Evolutionary conservation across 2,888 invertebrate genomes (phyloP).

Genomic region (Euplagia quadripunctaria): DNA sequence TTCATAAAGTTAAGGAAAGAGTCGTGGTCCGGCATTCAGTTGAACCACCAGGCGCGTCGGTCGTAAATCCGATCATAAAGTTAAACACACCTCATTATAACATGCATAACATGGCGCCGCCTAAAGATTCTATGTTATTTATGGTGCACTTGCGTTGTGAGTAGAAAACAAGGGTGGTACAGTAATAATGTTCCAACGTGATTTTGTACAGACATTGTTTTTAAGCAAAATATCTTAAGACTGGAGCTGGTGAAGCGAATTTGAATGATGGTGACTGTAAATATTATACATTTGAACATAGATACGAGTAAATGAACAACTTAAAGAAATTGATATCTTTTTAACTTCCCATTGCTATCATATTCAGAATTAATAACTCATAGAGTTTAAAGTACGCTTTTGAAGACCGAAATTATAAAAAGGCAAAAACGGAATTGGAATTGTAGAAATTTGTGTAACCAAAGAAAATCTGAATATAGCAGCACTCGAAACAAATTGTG

Average conservation of each 20-base stretch:
- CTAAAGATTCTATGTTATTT: conserved; percentile 55
- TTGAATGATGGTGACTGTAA: conserved; percentile 13
- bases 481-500: background rate
- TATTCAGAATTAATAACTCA: background rate
- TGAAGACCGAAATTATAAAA: background rate
- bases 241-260: conserved; percentile 24
- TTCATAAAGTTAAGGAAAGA: conserved; percentile 53
- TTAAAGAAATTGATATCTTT: background rate
- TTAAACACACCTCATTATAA: conserved; percentile 68
- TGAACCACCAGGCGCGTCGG: conserved; percentile 49
- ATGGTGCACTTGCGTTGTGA: conserved; percentile 43
- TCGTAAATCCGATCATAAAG: conserved; percentile 72
- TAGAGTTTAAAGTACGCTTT: background rate
- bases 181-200: conserved; percentile 29
- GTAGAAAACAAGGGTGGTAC: conserved; percentile 29
- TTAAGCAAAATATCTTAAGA: conserved; percentile 37
- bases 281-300: background rate
- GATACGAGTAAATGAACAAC: too few species aligned
- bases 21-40: conserved; percentile 52
- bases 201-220: conserved; percentile 48
- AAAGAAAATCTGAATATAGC: background rate
- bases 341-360: background rate
- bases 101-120: conserved; percentile 66
- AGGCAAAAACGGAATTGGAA: background rate
- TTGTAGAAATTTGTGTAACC: background rate